A percentile compares a stretch with the other conserved stretches of the same genome.
These are phyloP conservation scores for Enteromius trimaculatus DNA, from an alignment of 2,797 vertebrate genomes.

Conservation along the genomic window DNA sequence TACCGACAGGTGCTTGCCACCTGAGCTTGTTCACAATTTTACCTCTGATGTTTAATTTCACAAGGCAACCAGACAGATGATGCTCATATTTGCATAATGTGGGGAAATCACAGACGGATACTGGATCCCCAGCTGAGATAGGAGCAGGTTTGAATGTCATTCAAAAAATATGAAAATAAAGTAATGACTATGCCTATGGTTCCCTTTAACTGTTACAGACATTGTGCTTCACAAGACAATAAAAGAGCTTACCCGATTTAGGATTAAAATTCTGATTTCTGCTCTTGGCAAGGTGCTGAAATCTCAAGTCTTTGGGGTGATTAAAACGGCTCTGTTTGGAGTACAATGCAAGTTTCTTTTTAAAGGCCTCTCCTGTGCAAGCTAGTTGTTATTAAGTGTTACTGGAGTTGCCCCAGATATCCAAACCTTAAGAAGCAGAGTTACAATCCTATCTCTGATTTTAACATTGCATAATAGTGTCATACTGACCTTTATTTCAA, in stretches of 20 bases:
- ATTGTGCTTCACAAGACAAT: slow-evolving; percentile 31
- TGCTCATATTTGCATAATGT: slow-evolving; percentile 71
- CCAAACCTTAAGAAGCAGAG: neutral
- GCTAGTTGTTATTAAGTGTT: slow-evolving; percentile 11
- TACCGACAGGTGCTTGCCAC: neutral
- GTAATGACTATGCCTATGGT: neutral
- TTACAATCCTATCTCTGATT: slow-evolving; percentile 28
- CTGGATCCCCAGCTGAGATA: slow-evolving; percentile 61
- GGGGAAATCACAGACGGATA: slow-evolving; percentile 62
- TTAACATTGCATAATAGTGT: slow-evolving; percentile 19
- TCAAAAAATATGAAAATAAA: slow-evolving; percentile 70
- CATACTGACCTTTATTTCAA: slow-evolving; percentile 10
- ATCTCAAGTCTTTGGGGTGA: neutral
- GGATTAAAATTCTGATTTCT: slow-evolving; percentile 52
- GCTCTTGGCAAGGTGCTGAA: slow-evolving; percentile 13
- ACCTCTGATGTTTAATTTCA: neutral
- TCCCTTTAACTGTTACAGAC: slow-evolving; percentile 34
- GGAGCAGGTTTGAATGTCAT: slow-evolving; percentile 71
- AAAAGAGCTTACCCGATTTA: slow-evolving; percentile 32
- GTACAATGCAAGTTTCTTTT: neutral
- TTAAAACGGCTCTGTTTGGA: slow-evolving; percentile 24
- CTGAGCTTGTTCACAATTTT: slow-evolving; percentile 10
- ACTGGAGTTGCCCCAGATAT: slow-evolving; percentile 6
- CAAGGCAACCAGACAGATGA: slow-evolving; percentile 50
- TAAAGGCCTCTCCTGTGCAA: neutral